Conservation (phyloP, 2,888 invertebrate species). For the Acanthosepion esculentum region DNA sequence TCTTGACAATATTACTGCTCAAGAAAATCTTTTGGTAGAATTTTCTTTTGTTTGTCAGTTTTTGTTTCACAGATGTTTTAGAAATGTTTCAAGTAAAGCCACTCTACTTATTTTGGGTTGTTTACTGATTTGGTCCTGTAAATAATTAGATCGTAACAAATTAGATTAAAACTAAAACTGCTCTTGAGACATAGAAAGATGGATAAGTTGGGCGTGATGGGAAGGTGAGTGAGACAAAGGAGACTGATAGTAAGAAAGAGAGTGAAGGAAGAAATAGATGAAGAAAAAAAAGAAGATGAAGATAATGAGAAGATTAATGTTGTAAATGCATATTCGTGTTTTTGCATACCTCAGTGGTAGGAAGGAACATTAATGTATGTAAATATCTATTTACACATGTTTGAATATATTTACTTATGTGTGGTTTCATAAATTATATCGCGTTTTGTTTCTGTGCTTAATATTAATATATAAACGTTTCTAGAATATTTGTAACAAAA, state of each 20-base stretch:
- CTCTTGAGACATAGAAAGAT: not conserved
- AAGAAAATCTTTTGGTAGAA: too few relatives aligned
- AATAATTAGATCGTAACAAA: not conserved
- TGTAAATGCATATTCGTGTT: too few relatives aligned
- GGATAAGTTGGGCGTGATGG: not conserved
- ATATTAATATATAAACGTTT: too few relatives aligned
- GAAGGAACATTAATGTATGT: too few relatives aligned
- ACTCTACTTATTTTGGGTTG: not conserved
- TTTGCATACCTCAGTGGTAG: too few relatives aligned
- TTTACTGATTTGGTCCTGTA: not conserved
- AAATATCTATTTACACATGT: too few relatives aligned
- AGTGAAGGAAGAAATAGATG: not conserved
- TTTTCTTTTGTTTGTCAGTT: not conserved
- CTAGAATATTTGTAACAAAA: too few relatives aligned
- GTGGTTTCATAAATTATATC: too few relatives aligned
- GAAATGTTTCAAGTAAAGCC: not conserved
- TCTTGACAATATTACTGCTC: not conserved
- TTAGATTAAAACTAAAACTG: not conserved
- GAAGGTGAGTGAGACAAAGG: not conserved
- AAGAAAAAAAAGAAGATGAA: not conserved
- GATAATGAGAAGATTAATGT: not conserved
- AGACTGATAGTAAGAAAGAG: not conserved
- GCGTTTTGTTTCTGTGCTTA: too few relatives aligned
- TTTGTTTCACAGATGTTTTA: not conserved
- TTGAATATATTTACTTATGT: too few relatives aligned